These are phyloP conservation scores for Lasioglossum baleicum DNA, from an alignment of 1,140 invertebrate species.

Conservation along the genomic window DNA sequence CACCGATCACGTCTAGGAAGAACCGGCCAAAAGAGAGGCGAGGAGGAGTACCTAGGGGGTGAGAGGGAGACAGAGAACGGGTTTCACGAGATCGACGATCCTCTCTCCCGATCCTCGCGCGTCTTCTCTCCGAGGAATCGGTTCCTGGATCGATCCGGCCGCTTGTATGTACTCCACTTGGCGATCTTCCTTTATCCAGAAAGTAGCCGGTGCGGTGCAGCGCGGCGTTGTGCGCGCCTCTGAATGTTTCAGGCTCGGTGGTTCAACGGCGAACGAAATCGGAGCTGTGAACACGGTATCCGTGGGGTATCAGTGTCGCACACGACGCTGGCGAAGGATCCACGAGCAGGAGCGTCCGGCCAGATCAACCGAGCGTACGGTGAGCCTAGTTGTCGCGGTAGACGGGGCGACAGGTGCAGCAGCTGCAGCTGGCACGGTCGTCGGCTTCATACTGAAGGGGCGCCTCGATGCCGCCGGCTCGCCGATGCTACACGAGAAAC, in stretches of 20 bases:
- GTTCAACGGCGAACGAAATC: conserved; percentile 29
- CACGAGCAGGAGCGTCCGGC: conserved; percentile 11
- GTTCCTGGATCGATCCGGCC: conserved; percentile 1
- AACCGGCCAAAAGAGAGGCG: conserved; percentile 9
- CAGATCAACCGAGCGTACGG: conserved; percentile 10
- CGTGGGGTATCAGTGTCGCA: conserved; percentile 11
- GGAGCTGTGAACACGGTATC: conserved; percentile 28
- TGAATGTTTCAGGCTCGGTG: background rate
- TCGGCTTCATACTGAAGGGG: conserved; percentile 77
- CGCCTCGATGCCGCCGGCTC: conserved; percentile 51
- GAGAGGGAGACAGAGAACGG: conserved; percentile 21
- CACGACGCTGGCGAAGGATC: background rate
- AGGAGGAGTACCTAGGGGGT: background rate
- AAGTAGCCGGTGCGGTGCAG: no score
- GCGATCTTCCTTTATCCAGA: background rate
- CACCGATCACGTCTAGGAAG: conserved; percentile 40
- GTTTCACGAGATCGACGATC: conserved; percentile 23
- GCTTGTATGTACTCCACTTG: background rate
- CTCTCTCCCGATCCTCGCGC: background rate
- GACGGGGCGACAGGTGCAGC: conserved; percentile 64
- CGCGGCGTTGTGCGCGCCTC: no score
- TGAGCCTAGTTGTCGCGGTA: conserved; percentile 24
- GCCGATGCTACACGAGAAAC: conserved; percentile 60
- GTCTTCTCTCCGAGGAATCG: background rate
- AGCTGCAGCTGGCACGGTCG: conserved; percentile 71